Evolutionary conservation across 2,888 invertebrate species (phyloP), one percentile per base, ranked within the genome.

Genomic region (Hirudinaria manillensis): DNA sequence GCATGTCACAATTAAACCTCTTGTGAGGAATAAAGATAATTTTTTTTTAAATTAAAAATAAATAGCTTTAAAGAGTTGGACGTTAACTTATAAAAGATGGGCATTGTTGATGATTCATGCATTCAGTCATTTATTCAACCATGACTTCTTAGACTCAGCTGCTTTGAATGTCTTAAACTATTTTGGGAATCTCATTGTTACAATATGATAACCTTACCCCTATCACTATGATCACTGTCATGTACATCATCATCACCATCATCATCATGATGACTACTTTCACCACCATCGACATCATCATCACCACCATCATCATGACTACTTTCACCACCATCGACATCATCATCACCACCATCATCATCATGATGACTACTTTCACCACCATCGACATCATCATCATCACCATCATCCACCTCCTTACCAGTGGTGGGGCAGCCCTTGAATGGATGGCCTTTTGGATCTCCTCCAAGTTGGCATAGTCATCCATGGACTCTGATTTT

Each of bases 151-250:
- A 6, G 4, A 36, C 10, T 36, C 36, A 36, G 3, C 10, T n/a
- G n/a, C n/a, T n/a, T n/a, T n/a, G n/a, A n/a, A n/a, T n/a, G n/a
- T n/a, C n/a, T n/a, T n/a, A n/a, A n/a, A n/a, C n/a, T n/a, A n/a
- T n/a, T n/a, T n/a, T n/a, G n/a, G n/a, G n/a, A n/a, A n/a, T n/a
- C n/a, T n/a, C n/a, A n/a, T n/a, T n/a, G n/a, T n/a, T n/a, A n/a
- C n/a, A n/a, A n/a, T n/a, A n/a, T n/a, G n/a, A n/a, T n/a, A n/a
- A n/a, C 38, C 70, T 70, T 55, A 76, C 72, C 55, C 66, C 72
- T 72, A 77, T 76, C 55, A 72, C 76, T 29, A 76, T 72, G 1
- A 76, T 65, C 38, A 66, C 74, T 53, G 51, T 29, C 55, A 65
- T 65, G 21, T 32, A 32, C 65, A 65, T 65, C 73, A 65, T 73